Conservation (phyloP, 2,888 invertebrate species). For the Tubiluchus corallicola region DNA sequence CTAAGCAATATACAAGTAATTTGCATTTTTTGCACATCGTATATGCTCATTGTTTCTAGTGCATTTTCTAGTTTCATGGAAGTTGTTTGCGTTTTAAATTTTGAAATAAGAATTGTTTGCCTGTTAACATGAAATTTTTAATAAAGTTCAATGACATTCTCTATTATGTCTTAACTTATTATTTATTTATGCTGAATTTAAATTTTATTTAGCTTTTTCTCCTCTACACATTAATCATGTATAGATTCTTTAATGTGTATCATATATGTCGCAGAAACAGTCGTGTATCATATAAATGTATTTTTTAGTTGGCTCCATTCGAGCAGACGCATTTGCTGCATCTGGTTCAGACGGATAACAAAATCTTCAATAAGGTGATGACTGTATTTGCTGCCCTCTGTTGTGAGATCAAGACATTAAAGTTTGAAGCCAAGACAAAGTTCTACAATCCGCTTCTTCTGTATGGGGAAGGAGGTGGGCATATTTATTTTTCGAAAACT, state of each 20-base stretch:
- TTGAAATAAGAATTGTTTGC: no score
- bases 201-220: no score
- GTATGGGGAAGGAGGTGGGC: conserved; percentile 47
- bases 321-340: conserved; percentile 47
- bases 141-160: no score
- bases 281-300: conserved; percentile 6
- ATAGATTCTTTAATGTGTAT: background rate
- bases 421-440: conserved; percentile 42
- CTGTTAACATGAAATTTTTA: no score
- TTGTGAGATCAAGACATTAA: conserved; percentile 49
- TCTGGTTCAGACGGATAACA: conserved; percentile 62
- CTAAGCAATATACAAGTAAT: no score
- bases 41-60: no score
- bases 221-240: no score
- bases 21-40: no score
- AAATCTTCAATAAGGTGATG: conserved; percentile 45
- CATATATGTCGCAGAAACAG: conserved; percentile 5
- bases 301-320: conserved; percentile 33
- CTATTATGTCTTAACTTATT: no score
- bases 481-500: conserved; percentile 11
- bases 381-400: conserved; percentile 58
- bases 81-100: no score
- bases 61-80: no score
- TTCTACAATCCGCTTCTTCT: conserved; percentile 41
- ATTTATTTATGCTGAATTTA: no score